These are phyloP conservation scores for Clitarchus hookeri DNA, from an alignment of 2,888 invertebrate species.

Conservation along the genomic window DNA sequence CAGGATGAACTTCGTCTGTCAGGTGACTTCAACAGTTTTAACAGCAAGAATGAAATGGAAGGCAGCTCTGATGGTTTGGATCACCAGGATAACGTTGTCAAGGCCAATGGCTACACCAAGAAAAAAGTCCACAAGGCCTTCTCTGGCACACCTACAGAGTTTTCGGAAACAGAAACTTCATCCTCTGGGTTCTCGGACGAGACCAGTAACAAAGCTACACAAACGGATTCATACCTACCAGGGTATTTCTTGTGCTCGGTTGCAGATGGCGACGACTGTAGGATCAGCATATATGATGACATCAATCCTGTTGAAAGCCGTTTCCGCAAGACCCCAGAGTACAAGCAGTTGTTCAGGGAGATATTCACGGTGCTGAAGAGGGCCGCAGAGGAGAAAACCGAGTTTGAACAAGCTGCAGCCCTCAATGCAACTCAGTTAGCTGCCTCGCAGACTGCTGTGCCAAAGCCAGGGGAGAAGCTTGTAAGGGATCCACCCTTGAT, in stretches of 20 bases:
- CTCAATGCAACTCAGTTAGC: not conserved
- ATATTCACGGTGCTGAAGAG: slow-evolving; percentile 83
- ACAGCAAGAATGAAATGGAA: slow-evolving; percentile 41
- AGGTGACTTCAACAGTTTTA: slow-evolving; percentile 70
- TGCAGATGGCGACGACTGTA: slow-evolving; percentile 83
- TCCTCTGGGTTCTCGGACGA: slow-evolving; percentile 85
- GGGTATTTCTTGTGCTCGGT: slow-evolving; percentile 85
- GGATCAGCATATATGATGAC: slow-evolving; percentile 80
- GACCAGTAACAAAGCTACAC: slow-evolving; percentile 80
- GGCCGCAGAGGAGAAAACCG: slow-evolving; percentile 81
- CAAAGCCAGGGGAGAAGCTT: not conserved
- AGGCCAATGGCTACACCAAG: not conserved
- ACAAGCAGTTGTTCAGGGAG: slow-evolving; percentile 79
- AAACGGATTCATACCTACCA: slow-evolving; percentile 71
- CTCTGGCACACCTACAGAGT: slow-evolving; percentile 78
- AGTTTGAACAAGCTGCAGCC: slow-evolving; percentile 66
- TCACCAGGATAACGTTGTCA: not conserved
- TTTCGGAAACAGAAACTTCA: slow-evolving; percentile 83
- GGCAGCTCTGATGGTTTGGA: not conserved
- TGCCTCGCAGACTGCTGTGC: not conserved
- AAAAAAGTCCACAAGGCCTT: slow-evolving; percentile 45
- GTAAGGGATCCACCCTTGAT: not conserved
- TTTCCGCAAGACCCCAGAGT: slow-evolving; percentile 82
- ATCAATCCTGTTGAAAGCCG: slow-evolving; percentile 79
- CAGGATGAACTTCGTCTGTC: slow-evolving; percentile 79